Base-by-base conservation (phyloP, 2,888 invertebrate genomes). In the Cecidostiba fungosa region DNA sequence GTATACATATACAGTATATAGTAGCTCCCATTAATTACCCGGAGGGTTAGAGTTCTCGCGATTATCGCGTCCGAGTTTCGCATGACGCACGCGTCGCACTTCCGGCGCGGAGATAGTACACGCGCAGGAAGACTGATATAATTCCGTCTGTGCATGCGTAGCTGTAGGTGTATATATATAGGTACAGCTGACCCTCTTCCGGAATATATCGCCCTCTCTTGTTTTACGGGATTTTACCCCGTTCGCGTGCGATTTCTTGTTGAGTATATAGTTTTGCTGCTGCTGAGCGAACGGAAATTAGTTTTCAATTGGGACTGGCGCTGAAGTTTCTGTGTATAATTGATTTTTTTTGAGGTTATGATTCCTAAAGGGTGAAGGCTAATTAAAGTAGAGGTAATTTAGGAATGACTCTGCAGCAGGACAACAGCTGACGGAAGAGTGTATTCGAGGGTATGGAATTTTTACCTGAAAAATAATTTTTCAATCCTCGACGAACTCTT, bases 41-140 rank as follows among this genome's bases (percentile, higher is more conserved):
- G 86, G 54, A 59, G 54, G 66, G 66, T 16, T 23, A 19, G 43
- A n/a, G 62, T n/a, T 62, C 29, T 47, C 87, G 87, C 88, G 87
- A 88, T 89, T 89, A 89, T 89, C 89, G 82, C 47, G 39, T 70
- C 85, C 86, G 88, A 87, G 87, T 89, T 89, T 87, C 88, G 87
- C 88, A 87, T 87, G 89, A 88, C 88, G 87, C 86, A 85, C 86
- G 77, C 82, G 78, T 62, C 84, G 78, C 82, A 78, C 84, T 82
- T 87, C 85, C 85, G 86, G 74, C 23, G 26, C n/a, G 12, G 77
- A 16, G 79, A 82, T 72, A 83, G 73, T 39, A 8, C 43, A 47
- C 66, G 39, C 73, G 36, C 50, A 81, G 81, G 59, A 77, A 74
- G 77, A 69, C 77, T 43, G 81, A 81, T 78, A 83, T 83, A 82